phyloP scores from a whole-genome alignment of 1,140 invertebrate genomes.

The Apis florea region DNA sequence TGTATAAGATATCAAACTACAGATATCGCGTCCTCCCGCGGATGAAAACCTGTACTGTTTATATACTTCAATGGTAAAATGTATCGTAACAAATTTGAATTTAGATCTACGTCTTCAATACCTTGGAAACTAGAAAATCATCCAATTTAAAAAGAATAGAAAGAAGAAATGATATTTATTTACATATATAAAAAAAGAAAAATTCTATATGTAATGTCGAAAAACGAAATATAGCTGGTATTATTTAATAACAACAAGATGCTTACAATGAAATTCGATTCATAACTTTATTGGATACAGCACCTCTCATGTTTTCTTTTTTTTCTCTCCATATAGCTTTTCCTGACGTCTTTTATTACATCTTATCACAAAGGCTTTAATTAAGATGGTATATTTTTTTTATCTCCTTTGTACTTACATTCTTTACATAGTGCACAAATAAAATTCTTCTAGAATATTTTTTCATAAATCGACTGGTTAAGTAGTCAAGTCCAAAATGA shows the following conservation, averaged over 20 bases:
- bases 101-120: background rate
- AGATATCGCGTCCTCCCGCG: conserved; percentile 14
- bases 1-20: background rate
- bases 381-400: conserved; percentile 37
- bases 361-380: conserved; percentile 18
- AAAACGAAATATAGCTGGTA: conserved; percentile 5
- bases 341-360: conserved; percentile 14
- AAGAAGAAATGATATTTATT: background rate
- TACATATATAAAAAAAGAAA: background rate
- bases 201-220: background rate
- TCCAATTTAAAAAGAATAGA: background rate
- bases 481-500: conserved; percentile 55
- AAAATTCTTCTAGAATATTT: conserved; percentile 47
- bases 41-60: background rate
- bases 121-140: no score
- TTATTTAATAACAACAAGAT: conserved; percentile 33
- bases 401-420: conserved; percentile 58
- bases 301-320: conserved; percentile 35
- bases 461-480: conserved; percentile 49
- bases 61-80: background rate
- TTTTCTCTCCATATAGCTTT: conserved; percentile 11
- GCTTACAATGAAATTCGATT: conserved; percentile 47
- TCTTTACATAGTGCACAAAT: conserved; percentile 51
- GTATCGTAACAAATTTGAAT: background rate
- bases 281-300: conserved; percentile 61